Conservation (phyloP, 2,113 vertebrate species). For the Platysternon megacephalum region DNA sequence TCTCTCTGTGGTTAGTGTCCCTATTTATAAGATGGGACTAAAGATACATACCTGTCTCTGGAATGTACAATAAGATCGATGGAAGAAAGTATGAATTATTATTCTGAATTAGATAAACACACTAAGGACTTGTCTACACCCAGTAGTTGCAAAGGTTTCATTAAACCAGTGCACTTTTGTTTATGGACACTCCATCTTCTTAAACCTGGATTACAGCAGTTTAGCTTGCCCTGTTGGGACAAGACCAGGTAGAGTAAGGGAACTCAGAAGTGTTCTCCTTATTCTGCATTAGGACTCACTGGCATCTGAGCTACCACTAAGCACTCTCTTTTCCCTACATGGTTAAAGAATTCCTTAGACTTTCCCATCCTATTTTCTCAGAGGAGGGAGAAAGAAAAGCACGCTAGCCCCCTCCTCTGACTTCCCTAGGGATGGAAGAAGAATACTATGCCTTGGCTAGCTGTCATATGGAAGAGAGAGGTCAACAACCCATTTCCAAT, state of each 20-base stretch:
- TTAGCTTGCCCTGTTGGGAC: not conserved
- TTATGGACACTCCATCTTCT: too few relatives aligned
- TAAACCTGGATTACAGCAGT: not conserved
- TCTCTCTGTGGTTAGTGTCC: not conserved
- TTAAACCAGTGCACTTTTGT: too few relatives aligned
- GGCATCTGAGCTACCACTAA: too few relatives aligned
- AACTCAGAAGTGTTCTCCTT: not conserved
- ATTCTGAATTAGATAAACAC: too few relatives aligned
- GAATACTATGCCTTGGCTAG: too few relatives aligned
- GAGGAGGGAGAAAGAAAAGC: not conserved
- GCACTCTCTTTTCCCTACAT: not conserved
- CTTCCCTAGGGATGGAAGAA: too few relatives aligned
- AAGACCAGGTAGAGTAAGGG: not conserved
- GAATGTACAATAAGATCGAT: not conserved
- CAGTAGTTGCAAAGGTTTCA: too few relatives aligned
- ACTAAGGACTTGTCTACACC: too few relatives aligned
- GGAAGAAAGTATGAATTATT: too few relatives aligned
- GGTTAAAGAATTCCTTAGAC: not conserved
- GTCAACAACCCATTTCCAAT: not conserved
- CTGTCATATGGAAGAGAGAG: too few relatives aligned
- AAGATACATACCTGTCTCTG: not conserved
- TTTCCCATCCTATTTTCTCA: accelerated
- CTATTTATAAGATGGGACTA: not conserved
- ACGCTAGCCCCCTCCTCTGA: accelerated
- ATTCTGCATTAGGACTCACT: too few relatives aligned